phyloP scores from a whole-genome alignment of 2,113 vertebrate genomes.

The Otis tarda region DNA sequence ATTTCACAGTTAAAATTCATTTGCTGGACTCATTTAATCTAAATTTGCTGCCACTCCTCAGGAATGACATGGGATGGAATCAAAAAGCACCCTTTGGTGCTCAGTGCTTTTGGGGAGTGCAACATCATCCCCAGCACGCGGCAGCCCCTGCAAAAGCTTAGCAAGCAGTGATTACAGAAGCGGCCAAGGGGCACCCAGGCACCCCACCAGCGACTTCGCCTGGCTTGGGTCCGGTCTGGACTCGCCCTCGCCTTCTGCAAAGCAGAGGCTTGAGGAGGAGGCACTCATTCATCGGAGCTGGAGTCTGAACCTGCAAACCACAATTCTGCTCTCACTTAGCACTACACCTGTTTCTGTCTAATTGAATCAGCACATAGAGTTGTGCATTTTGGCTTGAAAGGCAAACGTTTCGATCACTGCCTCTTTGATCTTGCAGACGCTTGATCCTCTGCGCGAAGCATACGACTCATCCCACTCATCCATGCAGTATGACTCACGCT shows the following conservation, averaged over 20 bases:
- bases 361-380: not conserved
- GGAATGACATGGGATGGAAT: not conserved
- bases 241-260: fast-evolving
- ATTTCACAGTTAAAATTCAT: not conserved
- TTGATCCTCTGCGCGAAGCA: not conserved
- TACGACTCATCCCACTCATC: not conserved
- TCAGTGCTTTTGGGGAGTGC: fast-evolving
- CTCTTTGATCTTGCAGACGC: fast-evolving
- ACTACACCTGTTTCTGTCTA: no score
- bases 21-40: not conserved
- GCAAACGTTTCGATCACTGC: not conserved
- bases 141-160: fast-evolving
- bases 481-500: not conserved
- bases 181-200: fast-evolving
- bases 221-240: no score
- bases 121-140: fast-evolving
- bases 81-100: not conserved
- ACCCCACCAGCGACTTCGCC: not conserved
- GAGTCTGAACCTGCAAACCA: not conserved
- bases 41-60: not conserved
- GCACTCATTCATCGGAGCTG: not conserved
- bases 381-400: not conserved
- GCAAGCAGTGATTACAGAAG: fast-evolving
- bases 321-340: not conserved
- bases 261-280: not conserved